These are phyloP conservation scores for Lacerta agilis DNA, from an alignment of 2,797 vertebrate species.

Conservation along the genomic window DNA sequence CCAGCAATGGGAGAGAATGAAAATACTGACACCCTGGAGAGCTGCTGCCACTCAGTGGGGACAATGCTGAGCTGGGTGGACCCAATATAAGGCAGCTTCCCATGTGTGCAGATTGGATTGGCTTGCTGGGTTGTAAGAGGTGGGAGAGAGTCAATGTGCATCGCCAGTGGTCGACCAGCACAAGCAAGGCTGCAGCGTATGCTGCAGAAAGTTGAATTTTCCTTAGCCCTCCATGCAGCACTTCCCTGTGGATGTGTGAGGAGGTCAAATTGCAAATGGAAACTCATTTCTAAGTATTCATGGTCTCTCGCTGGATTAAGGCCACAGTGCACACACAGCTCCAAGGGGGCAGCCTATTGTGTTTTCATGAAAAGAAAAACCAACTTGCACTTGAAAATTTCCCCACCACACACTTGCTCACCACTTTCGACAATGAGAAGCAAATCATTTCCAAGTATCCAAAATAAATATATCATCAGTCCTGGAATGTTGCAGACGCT, in stretches of 20 bases:
- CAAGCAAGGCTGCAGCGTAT: neutral
- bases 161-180: neutral
- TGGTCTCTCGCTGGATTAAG: neutral
- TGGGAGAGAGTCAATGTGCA: too few relatives aligned
- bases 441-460: constrained; percentile 46
- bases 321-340: neutral
- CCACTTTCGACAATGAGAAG: constrained; percentile 45
- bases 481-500: constrained; percentile 49
- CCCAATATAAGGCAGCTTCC: too few relatives aligned
- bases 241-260: neutral
- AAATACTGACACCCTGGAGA: too few relatives aligned
- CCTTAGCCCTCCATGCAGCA: neutral
- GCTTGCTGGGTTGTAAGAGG: neutral
- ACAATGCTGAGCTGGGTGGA: too few relatives aligned
- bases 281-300: neutral
- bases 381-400: constrained; percentile 38
- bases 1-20: too few relatives aligned
- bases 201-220: neutral
- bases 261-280: neutral
- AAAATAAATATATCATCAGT: constrained; percentile 39
- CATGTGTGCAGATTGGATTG: neutral
- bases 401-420: constrained; percentile 20
- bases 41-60: too few relatives aligned
- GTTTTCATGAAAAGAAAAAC: constrained; percentile 39
- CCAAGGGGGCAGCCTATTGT: neutral